Base-by-base conservation (phyloP, 2,888 invertebrate genomes). In the Bedellia somnulentella region DNA sequence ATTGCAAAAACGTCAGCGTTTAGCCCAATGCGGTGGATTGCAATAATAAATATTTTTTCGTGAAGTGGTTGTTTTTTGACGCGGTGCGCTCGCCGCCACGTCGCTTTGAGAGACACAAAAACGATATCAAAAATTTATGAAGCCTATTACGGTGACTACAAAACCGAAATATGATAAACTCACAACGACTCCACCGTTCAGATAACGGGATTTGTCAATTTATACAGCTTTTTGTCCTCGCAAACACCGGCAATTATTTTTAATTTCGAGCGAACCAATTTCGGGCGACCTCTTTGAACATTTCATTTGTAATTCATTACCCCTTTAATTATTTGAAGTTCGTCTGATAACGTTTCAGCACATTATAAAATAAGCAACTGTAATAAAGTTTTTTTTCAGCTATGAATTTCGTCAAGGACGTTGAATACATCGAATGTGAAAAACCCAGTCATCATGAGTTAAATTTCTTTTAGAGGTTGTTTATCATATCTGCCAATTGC, bases 61-160 rank as follows among this genome's bases (percentile, higher is more conserved):
- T 35, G 34, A 35, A 29, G 38, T 37, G 32, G 22, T 16, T 13
- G 37, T 41, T 43, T 43, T 44, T 41, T 36, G 37, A 32, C 32
- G 35, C 29, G 29, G 29, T 37, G 35, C 18, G 18, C 32, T 32
- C 36, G 24, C 28, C 10, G 39, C 39, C 38, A 34, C 38, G 40
- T 41, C 42, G 45, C 43, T 43, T 46, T 42, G 43, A 46, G 54
- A 55, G 55, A 52, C 57, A 49, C 49, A 54, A 57, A 57, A 58
- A 57, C 52, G 47, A 49, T 60, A 66, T 67, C 59, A 62, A 59
- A 59, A 62, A 67, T 71, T 60, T 71, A 68, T 67, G 64, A 60
- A 51, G 46, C 57, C 64, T 62, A 66, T 70, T 68, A 70, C 52
- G 57, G 57, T 35, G 47, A 40, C 45, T 44, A 47, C 47, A 58